Evolutionary conservation across 1,140 invertebrate species (phyloP), one percentile per base, ranked within the genome.

Genomic region (Saxidomus purpurata): DNA sequence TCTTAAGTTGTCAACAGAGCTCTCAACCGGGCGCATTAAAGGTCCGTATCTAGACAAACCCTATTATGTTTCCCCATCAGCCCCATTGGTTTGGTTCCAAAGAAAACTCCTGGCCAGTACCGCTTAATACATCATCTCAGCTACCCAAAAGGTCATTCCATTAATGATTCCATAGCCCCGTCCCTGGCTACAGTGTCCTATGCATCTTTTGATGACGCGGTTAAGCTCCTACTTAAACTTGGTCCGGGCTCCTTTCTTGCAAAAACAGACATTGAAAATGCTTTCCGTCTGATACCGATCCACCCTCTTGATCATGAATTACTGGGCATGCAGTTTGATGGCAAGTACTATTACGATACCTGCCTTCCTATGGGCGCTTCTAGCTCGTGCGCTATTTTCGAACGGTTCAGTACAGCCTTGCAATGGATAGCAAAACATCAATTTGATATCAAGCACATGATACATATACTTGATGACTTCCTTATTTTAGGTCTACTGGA

Each of bases 111-210:
- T 15, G 69, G 55, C 9, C 81, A 55, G 49, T 84, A 47, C 19
- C 52, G 61, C 22, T 0, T 87, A 13, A 83, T 90, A 3, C 79
- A 90, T 43, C 84, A 90, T 49, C 31, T 90, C 22, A 63, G 49
- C 38, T 79, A 83, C 79, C 84, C 89, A 38, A 31, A 76, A 25
- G 76, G 67, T 3, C 9, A 34, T 11, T 87, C 89, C 0, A 43
- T 90, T 15, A 90, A 87, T 69, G 84, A 87, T 85, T n/a, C 15
- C 25, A 79, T 87, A 11, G 63, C 31, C 4, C 0, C 0, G 22
- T 11, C 4, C 15, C n/a, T 25, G 2, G 77, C 36, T 55, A 47
- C 67, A 36, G 71, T 85, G 0, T 17, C 40, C 31, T 88, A 71
- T 47, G 6, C 63, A n/a, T n/a, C n/a, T n/a, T n/a, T n/a, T n/a